phyloP scores from a whole-genome alignment of 2,888 invertebrate genomes.

The Sphaerophoria rueppellii region DNA sequence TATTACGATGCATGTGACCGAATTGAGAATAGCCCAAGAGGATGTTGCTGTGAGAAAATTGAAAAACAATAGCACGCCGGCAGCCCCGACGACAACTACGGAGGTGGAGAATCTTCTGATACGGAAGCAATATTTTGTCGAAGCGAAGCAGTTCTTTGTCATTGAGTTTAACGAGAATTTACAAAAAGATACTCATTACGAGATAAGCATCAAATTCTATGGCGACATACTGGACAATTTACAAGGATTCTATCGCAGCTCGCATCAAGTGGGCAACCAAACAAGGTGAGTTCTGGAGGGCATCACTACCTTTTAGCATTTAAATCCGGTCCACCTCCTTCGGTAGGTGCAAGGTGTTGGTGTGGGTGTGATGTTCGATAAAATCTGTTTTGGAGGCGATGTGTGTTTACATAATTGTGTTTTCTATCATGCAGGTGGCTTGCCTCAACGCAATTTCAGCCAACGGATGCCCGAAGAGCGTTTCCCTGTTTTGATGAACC shows the following conservation, averaged over 20 bases:
- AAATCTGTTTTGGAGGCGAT: conserved; percentile 16
- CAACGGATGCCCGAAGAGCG: conserved; percentile 90
- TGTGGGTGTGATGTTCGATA: conserved; percentile 26
- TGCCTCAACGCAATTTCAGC: conserved; percentile 91
- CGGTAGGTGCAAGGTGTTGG: neutral
- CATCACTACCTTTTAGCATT: neutral
- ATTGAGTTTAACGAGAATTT: conserved; percentile 85
- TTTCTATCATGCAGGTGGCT: conserved; percentile 86
- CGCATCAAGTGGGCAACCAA: conserved; percentile 87
- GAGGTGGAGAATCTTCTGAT: conserved; percentile 76
- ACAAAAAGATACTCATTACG: conserved; percentile 85
- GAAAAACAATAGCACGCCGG: conserved; percentile 41
- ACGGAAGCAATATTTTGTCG: conserved; percentile 83
- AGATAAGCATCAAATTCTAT: conserved; percentile 87
- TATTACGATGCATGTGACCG: conserved; percentile 89
- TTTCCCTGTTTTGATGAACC: conserved; percentile 96
- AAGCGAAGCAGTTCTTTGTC: conserved; percentile 87
- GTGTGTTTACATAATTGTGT: conserved; percentile 40
- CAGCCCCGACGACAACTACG: conserved; percentile 5
- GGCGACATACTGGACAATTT: conserved; percentile 90
- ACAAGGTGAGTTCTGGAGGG: conserved; percentile 84
- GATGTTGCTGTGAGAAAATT: conserved; percentile 83
- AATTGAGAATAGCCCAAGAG: conserved; percentile 86
- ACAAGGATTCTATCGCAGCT: conserved; percentile 92
- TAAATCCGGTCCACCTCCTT: neutral